Conservation (phyloP, 2,888 invertebrate genomes). For the Pocota personata region DNA sequence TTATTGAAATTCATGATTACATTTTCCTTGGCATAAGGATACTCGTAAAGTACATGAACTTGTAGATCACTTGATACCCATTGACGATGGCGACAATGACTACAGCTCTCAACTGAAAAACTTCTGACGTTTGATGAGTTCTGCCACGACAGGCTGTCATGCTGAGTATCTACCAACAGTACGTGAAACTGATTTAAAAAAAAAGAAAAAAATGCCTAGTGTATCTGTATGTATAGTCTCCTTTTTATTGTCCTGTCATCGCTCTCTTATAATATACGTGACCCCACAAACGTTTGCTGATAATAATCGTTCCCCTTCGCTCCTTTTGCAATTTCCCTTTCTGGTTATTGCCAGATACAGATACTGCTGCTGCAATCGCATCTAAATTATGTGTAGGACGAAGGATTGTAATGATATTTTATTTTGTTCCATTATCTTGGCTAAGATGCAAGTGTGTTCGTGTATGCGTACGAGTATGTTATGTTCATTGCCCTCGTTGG, state of each 20-base stretch:
- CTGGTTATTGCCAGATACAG: neutral
- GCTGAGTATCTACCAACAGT: no score
- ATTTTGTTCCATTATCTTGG: slow-evolving; percentile 5
- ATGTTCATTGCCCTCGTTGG: slow-evolving; percentile 35
- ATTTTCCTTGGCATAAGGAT: slow-evolving; percentile 7
- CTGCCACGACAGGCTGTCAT: neutral
- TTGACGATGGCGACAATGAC: neutral
- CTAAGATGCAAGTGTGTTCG: neutral
- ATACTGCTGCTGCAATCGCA: slow-evolving; percentile 23
- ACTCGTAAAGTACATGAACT: neutral
- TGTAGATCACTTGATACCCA: neutral
- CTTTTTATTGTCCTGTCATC: slow-evolving; percentile 33
- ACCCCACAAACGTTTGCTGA: slow-evolving; percentile 31
- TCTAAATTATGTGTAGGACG: slow-evolving; percentile 17
- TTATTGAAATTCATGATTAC: slow-evolving; percentile 5
- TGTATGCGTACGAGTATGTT: neutral
- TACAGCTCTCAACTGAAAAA: neutral
- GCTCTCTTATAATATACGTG: slow-evolving; percentile 18
- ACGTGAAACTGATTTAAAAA: neutral
- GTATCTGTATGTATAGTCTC: neutral
- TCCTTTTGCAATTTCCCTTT: neutral
- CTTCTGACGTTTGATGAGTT: slow-evolving; percentile 8
- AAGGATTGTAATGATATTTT: slow-evolving; percentile 24
- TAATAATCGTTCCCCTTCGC: neutral
- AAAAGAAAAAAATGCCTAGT: neutral